A percentile compares a stretch with the other conserved stretches of the same genome.
Conservation (phyloP, 2,797 vertebrate genomes). For the Atherinosoma microstoma region DNA sequence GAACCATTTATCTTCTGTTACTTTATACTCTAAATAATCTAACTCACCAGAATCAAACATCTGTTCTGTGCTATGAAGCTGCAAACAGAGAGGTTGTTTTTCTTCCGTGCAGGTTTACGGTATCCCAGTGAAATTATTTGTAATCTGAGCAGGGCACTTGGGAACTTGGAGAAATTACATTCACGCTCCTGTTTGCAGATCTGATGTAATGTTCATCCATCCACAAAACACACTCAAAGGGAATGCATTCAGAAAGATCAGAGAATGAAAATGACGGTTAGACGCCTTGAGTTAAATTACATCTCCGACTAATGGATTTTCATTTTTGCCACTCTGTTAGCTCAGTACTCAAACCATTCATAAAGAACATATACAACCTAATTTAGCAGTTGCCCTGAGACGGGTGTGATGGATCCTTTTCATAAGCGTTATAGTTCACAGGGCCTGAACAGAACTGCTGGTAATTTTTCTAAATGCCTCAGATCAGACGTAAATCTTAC, state of each 20-base stretch:
- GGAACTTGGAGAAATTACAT: slow-evolving; percentile 19
- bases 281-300: slow-evolving; percentile 38
- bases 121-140: slow-evolving; percentile 24
- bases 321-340: slow-evolving; percentile 13
- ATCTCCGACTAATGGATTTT: slow-evolving; percentile 41
- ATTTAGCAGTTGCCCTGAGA: slow-evolving; percentile 43
- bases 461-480: background rate
- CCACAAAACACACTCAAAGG: slow-evolving; percentile 17
- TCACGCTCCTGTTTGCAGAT: slow-evolving; percentile 19
- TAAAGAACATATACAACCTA: slow-evolving; percentile 26
- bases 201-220: background rate
- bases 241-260: background rate
- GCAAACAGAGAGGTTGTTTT: slow-evolving; percentile 9
- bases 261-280: slow-evolving; percentile 20
- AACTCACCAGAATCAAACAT: slow-evolving; percentile 17
- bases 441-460: slow-evolving; percentile 13
- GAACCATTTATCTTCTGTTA: background rate
- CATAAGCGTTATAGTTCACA: slow-evolving; percentile 46
- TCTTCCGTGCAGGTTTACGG: slow-evolving; percentile 18
- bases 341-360: slow-evolving; percentile 9
- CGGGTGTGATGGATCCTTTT: slow-evolving; percentile 66
- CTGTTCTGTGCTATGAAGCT: background rate
- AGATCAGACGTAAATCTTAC: background rate
- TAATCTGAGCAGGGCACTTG: slow-evolving; percentile 5
- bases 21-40: background rate